phyloP scores from a whole-genome alignment of 2,888 invertebrate species.

The Melipona beecheii region DNA sequence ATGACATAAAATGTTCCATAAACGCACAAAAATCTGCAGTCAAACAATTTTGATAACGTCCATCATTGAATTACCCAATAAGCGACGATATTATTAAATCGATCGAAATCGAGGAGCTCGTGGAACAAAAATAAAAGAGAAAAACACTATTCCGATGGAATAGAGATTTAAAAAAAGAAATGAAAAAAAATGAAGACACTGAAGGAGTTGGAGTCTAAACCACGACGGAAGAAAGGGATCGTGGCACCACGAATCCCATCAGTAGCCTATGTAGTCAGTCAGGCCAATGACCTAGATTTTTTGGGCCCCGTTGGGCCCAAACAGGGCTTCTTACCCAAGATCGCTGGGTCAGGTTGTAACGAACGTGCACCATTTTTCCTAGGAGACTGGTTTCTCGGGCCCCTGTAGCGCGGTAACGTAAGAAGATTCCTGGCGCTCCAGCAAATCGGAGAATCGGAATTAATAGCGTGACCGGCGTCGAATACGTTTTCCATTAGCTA shows the following conservation, averaged over 20 bases:
- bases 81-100: too few relatives aligned
- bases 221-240: slow-evolving; percentile 46
- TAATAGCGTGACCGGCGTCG: slow-evolving; percentile 8
- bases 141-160: too few relatives aligned
- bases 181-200: not conserved
- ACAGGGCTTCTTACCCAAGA: slow-evolving; percentile 60
- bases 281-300: slow-evolving; percentile 81
- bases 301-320: slow-evolving; percentile 68
- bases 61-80: too few relatives aligned
- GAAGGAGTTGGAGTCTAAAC: slow-evolving; percentile 57
- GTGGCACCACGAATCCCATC: slow-evolving; percentile 50
- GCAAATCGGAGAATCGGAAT: slow-evolving; percentile 46
- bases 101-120: too few relatives aligned
- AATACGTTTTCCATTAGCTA: slow-evolving; percentile 9
- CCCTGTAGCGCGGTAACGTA: slow-evolving; percentile 42
- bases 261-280: slow-evolving; percentile 69
- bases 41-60: too few relatives aligned
- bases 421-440: slow-evolving; percentile 47
- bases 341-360: slow-evolving; percentile 37
- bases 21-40: too few relatives aligned
- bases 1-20: too few relatives aligned
- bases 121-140: too few relatives aligned
- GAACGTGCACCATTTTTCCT: slow-evolving; percentile 30
- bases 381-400: slow-evolving; percentile 54
- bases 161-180: too few relatives aligned